phyloP scores from a whole-genome alignment of 1,140 invertebrate species.

The Leptonema lineaticorne region DNA sequence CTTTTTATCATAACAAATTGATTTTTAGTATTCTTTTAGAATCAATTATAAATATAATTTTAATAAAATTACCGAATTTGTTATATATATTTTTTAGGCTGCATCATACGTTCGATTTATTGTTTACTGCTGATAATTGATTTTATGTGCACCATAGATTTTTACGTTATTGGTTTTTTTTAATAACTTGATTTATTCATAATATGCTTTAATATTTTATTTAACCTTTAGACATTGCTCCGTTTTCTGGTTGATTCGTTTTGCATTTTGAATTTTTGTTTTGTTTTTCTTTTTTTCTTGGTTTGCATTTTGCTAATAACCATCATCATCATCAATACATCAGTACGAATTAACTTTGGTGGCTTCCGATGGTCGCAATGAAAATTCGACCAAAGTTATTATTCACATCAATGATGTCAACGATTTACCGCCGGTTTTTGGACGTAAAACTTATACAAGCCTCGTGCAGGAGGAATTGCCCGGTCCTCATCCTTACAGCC shows the following conservation, averaged over 20 bases:
- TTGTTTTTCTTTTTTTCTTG: background rate
- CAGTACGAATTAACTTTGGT: slow-evolving; percentile 85
- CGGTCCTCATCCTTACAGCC: slow-evolving; percentile 52
- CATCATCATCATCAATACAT: slow-evolving; percentile 20
- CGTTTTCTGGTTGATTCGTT: background rate
- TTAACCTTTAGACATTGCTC: no score
- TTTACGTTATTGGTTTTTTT: no score
- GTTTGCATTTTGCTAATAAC: slow-evolving; percentile 25
- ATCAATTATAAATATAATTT: no score
- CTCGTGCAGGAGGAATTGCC: slow-evolving; percentile 52
- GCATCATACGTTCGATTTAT: no score
- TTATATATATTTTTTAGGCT: no score
- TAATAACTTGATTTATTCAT: no score
- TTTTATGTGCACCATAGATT: no score
- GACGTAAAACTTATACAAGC: slow-evolving; percentile 66
- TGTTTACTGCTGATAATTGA: no score
- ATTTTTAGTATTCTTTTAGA: no score
- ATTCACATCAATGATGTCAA: slow-evolving; percentile 79
- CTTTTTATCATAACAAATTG: no score
- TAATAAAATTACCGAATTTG: no score
- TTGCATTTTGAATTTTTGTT: background rate
- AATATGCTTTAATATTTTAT: no score
- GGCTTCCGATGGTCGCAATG: slow-evolving; percentile 82
- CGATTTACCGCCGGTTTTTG: slow-evolving; percentile 79
- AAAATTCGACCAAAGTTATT: slow-evolving; percentile 76